Evolutionary conservation across 2,797 vertebrate genomes (phyloP).

Genomic region (Spinibarbus caldwelli): DNA sequence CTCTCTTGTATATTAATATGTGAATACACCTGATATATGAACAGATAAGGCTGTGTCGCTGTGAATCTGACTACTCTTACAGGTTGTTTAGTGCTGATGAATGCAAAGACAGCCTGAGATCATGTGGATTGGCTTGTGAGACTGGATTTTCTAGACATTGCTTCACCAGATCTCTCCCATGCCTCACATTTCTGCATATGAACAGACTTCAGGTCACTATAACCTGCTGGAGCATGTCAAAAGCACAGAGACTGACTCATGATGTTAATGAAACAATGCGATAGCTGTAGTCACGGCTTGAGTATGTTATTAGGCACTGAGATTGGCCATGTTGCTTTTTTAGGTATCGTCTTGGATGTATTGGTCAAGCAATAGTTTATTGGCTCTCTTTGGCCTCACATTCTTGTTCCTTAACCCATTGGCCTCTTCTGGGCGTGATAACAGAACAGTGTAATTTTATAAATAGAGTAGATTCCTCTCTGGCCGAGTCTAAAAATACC

Average conservation of each 20-base stretch:
- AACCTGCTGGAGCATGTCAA: background rate
- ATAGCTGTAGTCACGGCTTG: background rate
- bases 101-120: background rate
- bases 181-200: background rate
- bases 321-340: background rate
- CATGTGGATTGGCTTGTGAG: slow-evolving; percentile 22
- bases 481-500: background rate
- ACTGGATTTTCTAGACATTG: slow-evolving; percentile 29
- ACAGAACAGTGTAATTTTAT: background rate
- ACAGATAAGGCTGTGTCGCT: too few relatives aligned
- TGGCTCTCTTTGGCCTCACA: background rate
- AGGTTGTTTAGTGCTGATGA: background rate
- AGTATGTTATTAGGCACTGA: background rate
- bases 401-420: background rate
- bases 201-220: background rate
- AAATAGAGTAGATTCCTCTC: background rate
- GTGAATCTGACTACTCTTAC: background rate
- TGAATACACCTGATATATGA: background rate
- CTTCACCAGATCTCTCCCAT: background rate
- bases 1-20: background rate
- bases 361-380: background rate
- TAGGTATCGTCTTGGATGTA: too few relatives aligned
- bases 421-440: background rate
- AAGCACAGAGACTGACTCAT: background rate
- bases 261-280: background rate